Conservation (phyloP, 2,113 vertebrate species). For the Cairina moschata region DNA sequence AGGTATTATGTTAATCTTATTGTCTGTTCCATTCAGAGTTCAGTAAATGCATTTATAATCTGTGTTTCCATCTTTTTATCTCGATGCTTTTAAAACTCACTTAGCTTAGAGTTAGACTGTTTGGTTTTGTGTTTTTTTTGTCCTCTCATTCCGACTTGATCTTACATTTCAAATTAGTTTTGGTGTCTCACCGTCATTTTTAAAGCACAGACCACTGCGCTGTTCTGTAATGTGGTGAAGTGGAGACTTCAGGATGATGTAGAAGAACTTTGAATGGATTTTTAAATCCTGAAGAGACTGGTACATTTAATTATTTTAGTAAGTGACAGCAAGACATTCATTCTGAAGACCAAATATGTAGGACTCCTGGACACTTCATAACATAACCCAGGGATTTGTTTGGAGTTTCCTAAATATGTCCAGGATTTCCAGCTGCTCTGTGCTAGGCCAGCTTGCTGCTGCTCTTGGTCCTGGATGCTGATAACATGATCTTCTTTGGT, state of each 20-base stretch:
- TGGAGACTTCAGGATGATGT: background rate
- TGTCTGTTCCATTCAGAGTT: background rate
- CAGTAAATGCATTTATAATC: background rate
- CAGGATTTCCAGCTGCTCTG: background rate
- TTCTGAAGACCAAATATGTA: background rate
- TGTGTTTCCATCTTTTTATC: background rate
- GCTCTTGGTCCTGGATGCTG: background rate
- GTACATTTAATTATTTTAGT: background rate
- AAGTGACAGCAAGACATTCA: background rate
- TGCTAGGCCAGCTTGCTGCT: background rate
- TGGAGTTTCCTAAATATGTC: background rate
- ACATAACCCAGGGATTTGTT: background rate
- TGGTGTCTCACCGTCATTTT: background rate
- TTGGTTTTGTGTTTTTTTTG: no score
- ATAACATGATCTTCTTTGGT: background rate
- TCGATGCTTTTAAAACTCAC: background rate
- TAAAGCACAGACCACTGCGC: background rate
- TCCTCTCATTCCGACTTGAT: background rate
- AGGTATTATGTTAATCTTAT: background rate
- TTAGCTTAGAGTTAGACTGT: background rate
- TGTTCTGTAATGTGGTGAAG: background rate
- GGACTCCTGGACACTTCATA: background rate
- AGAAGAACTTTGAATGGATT: background rate
- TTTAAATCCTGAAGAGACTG: background rate
- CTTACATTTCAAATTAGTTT: background rate